Base-by-base conservation (phyloP, 2,797 vertebrate genomes). In the Toxotes lorentzi region DNA sequence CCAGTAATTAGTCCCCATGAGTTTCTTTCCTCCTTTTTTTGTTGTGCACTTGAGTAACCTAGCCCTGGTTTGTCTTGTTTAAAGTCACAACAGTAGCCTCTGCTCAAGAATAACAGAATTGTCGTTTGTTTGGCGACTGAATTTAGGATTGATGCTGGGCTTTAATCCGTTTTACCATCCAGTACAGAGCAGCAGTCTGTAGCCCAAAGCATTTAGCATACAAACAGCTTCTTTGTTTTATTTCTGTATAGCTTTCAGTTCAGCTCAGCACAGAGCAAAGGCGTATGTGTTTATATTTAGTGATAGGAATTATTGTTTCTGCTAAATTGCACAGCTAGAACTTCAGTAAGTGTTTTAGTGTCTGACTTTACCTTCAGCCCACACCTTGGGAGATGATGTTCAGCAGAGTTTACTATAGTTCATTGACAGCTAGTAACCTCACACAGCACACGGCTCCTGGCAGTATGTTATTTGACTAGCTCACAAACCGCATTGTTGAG, bases 341-440 rank as follows among this genome's bases (percentile, higher is more conserved):
- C 51, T 35, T 50, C 2, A 2, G 40, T 10, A 23, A 40, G 14
- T 7, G 6, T 34, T 50, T 59, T n/a, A n/a, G 54, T 51, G 14
- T 48, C 45, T 35, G 56, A 56, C 56, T 71, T 76, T 76, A 57
- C n/a, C 1, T 71, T 63, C 64, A 45, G 34, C 76, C 61, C 56
- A 53, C 65, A 32, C 63, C 50, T 17, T 19, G 1, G 13, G 17
- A 61, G 58, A 65, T 45, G 60, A 61, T 58, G 71, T n/a, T 40
- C 4, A 34, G 82, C 71, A 35, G 68, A 85, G 94, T 92, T 95
- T 93, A 96, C 91, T 91, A 40, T 34, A 89, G 96, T 94, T 91
- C 94, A 83, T 78, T 95, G 96, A 94, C 95, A 56, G 81, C 4
- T 14, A 94, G 94, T 95, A 95, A 96, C 95, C 95, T 76, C 69